Evolutionary conservation across 2,797 vertebrate species (phyloP), one percentile per base, ranked within the genome.

Genomic region (Rhinella marina): DNA sequence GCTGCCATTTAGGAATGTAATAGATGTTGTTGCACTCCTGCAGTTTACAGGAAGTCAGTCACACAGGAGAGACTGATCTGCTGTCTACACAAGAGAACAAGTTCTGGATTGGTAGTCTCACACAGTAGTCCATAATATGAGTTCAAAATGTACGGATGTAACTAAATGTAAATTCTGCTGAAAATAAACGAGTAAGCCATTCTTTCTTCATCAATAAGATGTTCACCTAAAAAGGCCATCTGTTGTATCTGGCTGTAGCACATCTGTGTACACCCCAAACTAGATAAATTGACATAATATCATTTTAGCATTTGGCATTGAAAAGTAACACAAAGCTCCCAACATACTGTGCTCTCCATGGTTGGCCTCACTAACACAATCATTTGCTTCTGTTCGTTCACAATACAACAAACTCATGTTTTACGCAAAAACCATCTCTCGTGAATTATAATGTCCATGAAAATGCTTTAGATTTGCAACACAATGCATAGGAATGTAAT

Each of bases 271-370:
- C 25, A 81, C 82, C 66, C 21, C 61, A 75, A 75, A 73, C 54
- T 81, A 72, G 82, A 85, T 75, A 85, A 64, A 85, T 21, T 75
- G 66, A 11, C 64, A 81, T 85, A 76, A 85, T 48, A 85, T 73
- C 50, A 81, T 85, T 76, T 64, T 19, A 73, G 57, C 19, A 62
- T 88, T 81, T 85, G 66, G 76, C 82, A 81, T n/a, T 21, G 76
- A 19, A 48, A 16, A 73, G 8, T 59, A 64, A 11, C 75, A 84
- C 41, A 84, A 48, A n/a, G 50, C 54, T 72, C 54, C 12, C 68
- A 21, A 21, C 82, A 59, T 73, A 41, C 25, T 12, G 23, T 14
- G 32, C 27, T 62, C 52, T 72, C 62, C 41, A 27, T 52, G 27
- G 48, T 50, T 81, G 75, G 50, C 54, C 19, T 84, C 27, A 50